Evolutionary conservation across 2,113 vertebrate species (phyloP), one percentile per base, ranked within the genome.

Genomic region (Nothobranchius furzeri): DNA sequence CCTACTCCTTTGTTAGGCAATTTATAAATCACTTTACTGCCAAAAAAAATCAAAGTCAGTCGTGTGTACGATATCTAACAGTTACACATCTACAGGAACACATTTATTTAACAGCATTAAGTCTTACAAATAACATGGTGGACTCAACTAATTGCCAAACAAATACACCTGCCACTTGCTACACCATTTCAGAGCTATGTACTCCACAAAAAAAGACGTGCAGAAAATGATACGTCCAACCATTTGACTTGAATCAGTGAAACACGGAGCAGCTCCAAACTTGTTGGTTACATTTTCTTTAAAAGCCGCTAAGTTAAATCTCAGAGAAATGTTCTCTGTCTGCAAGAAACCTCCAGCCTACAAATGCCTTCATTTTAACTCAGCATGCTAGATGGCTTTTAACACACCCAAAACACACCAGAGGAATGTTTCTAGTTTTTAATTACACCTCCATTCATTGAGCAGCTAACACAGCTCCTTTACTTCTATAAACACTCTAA

Each of bases 371-470:
- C 36, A 54, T 13, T 56, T 24, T 3, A 43, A 55, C 12, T 49
- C 11, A 45, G 59, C 20, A 2, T 42, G n/a, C 50, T 64, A 42
- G 51, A 73, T n/a, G 48, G 25, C 51, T 45, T 47, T 20, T 25
- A 58, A 75, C 60, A 5, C 30, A 30, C 30, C 0, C 5, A 51
- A 73, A 48, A n/a, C 45, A 49, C 56, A 17, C 15, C 71, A 68
- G 40, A 60, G 68, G 50, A 73, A 73, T 59, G 61, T 48, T 61
- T 70, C 30, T 45, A 73, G 68, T 55, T 9, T 49, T 12, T 64
- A 9, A 15, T 45, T 65, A 58, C 52, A 48, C 30, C 15, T 63
- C 37, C 43, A 43, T 48, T 17, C 40, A 15, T n/a, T 13, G 37
- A 40, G 37, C 46, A 42, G 14, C 36, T 54, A 47, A 53, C 42